Conservation (phyloP, 2,888 invertebrate species). For the Apodemia hepburni region DNA sequence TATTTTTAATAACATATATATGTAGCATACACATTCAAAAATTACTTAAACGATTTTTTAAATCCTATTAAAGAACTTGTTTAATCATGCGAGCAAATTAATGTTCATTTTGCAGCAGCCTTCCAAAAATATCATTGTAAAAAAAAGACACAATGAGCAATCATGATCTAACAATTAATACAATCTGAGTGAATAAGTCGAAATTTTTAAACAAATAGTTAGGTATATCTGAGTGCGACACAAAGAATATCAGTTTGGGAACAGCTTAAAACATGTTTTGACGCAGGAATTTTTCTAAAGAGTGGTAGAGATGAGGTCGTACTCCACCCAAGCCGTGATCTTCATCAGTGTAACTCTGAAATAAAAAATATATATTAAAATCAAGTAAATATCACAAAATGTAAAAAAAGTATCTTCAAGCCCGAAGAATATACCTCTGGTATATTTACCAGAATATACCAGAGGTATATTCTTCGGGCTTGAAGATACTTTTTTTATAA, state of each 20-base stretch:
- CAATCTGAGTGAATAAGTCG: background rate
- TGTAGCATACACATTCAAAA: no score
- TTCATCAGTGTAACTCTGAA: conserved; percentile 96
- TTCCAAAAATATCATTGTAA: no score
- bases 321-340: conserved; percentile 92
- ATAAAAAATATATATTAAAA: conserved; percentile 35
- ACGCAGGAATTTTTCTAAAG: conserved; percentile 89
- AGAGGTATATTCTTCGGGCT: no score
- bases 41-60: no score
- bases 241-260: background rate
- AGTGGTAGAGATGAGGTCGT: conserved; percentile 93
- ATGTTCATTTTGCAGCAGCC: no score
- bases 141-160: background rate
- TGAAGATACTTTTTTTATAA: no score
- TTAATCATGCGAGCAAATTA: no score
- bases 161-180: background rate
- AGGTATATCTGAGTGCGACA: background rate
- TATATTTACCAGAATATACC: no score
- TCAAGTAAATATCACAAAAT: background rate
- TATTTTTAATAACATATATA: no score
- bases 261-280: conserved; percentile 56
- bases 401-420: no score
- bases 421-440: no score
- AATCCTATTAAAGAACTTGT: no score
- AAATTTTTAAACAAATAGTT: background rate